These are phyloP conservation scores for Ceyx erithaca DNA, from an alignment of 2,797 vertebrate species.

Conservation along the genomic window DNA sequence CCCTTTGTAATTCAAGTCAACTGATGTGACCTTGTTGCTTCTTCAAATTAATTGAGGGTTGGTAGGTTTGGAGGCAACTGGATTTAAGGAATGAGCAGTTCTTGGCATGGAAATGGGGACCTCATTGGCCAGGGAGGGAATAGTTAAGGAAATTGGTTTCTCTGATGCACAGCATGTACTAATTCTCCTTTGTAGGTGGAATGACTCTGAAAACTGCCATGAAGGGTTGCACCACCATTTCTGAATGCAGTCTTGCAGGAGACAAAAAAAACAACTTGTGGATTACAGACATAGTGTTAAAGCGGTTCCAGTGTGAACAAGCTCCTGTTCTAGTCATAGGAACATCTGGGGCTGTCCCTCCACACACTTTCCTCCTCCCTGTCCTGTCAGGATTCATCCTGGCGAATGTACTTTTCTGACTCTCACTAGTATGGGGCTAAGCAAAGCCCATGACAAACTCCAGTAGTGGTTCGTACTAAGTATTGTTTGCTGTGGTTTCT, in stretches of 20 bases:
- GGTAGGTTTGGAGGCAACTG: not conserved
- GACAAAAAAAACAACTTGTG: conserved; percentile 22
- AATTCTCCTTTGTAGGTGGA: not conserved
- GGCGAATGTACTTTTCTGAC: conserved; percentile 37
- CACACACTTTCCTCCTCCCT: not conserved
- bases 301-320: not conserved
- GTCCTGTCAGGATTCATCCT: not conserved
- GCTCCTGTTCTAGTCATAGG: accelerated
- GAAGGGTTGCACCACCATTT: conserved; percentile 53
- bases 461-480: not conserved
- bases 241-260: conserved; percentile 23
- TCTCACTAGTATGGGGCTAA: not conserved
- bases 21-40: not conserved
- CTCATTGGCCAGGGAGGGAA: not conserved
- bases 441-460: not conserved
- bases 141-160: not conserved
- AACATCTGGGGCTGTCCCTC: not conserved
- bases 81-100: not conserved
- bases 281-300: conserved; percentile 19
- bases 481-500: not conserved
- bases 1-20: not conserved
- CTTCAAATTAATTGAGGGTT: not conserved
- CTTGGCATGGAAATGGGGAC: not conserved
- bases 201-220: conserved; percentile 37
- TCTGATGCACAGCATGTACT: not conserved